Percentiles rank a stretch among this genome's conserved stretches.
phyloP scores from a whole-genome alignment of 2,113 vertebrate species.

The Thalassoma bifasciatum region DNA sequence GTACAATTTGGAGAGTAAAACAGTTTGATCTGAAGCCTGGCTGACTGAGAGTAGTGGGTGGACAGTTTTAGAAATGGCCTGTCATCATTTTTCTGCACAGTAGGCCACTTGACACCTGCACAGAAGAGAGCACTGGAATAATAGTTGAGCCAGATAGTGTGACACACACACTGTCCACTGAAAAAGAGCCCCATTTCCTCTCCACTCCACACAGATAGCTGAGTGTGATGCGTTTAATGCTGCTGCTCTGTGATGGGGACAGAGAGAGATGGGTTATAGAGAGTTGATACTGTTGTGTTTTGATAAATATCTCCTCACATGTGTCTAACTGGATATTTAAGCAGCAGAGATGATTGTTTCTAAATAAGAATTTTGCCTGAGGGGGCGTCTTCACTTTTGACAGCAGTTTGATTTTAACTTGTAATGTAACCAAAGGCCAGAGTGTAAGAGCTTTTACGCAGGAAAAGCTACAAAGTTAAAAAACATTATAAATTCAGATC shows the following conservation, averaged over 20 bases:
- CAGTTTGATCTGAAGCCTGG: slow-evolving; percentile 36
- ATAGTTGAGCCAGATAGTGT: slow-evolving; percentile 39
- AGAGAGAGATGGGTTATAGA: slow-evolving; percentile 6
- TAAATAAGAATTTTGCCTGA: too few species aligned
- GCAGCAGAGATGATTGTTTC: not conserved
- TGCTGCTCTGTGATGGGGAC: slow-evolving; percentile 22
- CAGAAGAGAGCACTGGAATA: slow-evolving; percentile 43
- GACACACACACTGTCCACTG: slow-evolving; percentile 37
- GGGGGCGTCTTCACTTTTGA: too few species aligned
- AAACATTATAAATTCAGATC: too few species aligned
- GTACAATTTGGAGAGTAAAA: slow-evolving; percentile 32
- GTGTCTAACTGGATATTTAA: not conserved
- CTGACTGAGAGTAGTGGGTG: slow-evolving; percentile 56
- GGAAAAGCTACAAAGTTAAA: too few species aligned
- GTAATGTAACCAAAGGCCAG: too few species aligned
- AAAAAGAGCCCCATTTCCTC: slow-evolving; percentile 48
- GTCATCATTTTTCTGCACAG: slow-evolving; percentile 53
- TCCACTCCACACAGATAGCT: slow-evolving; percentile 46
- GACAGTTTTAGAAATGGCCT: slow-evolving; percentile 59
- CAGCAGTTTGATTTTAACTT: too few species aligned
- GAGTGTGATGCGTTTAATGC: slow-evolving; percentile 39
- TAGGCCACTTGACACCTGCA: slow-evolving; percentile 59
- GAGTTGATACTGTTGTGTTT: slow-evolving; percentile 14
- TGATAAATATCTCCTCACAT: not conserved
- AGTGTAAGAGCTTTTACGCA: too few species aligned